Evolutionary conservation across 2,797 vertebrate species (phyloP).

Genomic region (Distichodus sexfasciatus): DNA sequence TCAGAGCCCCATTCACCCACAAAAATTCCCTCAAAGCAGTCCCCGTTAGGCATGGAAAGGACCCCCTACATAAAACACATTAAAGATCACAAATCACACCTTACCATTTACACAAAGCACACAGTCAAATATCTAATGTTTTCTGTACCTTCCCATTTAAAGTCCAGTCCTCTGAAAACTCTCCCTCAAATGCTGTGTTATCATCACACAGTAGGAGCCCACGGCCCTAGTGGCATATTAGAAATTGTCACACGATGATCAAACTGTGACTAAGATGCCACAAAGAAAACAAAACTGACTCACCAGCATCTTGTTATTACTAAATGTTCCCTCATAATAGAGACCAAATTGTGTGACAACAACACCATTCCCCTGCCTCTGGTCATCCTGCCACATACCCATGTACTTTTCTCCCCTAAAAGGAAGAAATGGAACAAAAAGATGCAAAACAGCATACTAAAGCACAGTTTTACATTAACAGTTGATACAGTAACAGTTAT

Average conservation of each 20-base stretch:
- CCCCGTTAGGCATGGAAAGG: constrained; percentile 85
- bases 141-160: constrained; percentile 85
- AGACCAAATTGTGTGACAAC: constrained; percentile 91
- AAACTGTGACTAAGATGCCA: background rate
- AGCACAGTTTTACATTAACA: no score
- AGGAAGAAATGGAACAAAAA: no score
- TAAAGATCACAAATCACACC: background rate
- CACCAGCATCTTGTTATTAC: constrained; percentile 92
- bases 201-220: constrained; percentile 91
- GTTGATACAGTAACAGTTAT: no score
- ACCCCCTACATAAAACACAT: constrained; percentile 62
- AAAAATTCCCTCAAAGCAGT: constrained; percentile 88
- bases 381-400: constrained; percentile 92
- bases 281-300: constrained; percentile 57
- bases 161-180: constrained; percentile 93
- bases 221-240: constrained; percentile 70
- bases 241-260: background rate
- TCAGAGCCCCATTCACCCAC: constrained; percentile 89
- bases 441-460: no score
- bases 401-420: constrained; percentile 94
- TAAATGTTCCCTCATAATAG: constrained; percentile 92
- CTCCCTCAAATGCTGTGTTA: constrained; percentile 88
- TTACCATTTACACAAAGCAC: no score
- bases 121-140: background rate
- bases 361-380: constrained; percentile 84